These are phyloP conservation scores for Bergia puertoricense DNA, from an alignment of 92 coral and sea anemone genomes.

Conservation along the genomic window DNA sequence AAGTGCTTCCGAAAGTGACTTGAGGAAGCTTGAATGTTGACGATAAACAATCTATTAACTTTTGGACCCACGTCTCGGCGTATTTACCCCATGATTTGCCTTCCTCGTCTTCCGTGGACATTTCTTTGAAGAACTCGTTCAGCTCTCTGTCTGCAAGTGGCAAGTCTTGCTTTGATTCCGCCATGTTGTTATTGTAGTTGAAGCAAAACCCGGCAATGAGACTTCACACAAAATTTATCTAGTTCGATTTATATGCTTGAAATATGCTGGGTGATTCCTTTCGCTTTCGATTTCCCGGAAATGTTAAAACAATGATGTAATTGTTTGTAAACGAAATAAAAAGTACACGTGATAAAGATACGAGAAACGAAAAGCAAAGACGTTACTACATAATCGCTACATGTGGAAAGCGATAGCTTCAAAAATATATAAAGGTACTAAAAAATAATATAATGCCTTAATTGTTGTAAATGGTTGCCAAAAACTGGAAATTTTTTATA, in stretches of 20 bases:
- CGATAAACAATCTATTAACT: not conserved
- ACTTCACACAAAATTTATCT: not conserved
- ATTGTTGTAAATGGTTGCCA: no score
- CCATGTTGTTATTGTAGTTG: constrained; percentile 17
- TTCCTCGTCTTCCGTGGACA: constrained; percentile 37
- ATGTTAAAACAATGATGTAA: not conserved
- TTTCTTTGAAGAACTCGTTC: constrained; percentile 39
- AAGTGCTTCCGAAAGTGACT: constrained; percentile 57
- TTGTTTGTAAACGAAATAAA: not conserved
- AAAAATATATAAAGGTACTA: no score
- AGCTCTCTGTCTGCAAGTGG: constrained; percentile 24
- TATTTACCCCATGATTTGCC: constrained; percentile 11
- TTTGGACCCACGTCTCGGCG: not conserved
- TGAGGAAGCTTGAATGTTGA: not conserved
- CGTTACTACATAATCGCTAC: no score
- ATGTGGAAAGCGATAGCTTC: no score
- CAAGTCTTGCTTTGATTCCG: not conserved
- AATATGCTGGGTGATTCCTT: not conserved
- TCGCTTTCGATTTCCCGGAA: constrained; percentile 5
- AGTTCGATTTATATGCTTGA: not conserved
- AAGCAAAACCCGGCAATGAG: not conserved
- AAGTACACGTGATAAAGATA: no score
- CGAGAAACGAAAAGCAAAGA: no score
- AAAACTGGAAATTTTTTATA: no score
- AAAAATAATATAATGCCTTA: no score